Base-by-base conservation (phyloP, 2,888 invertebrate genomes). In the Zootermopsis nevadensis region DNA sequence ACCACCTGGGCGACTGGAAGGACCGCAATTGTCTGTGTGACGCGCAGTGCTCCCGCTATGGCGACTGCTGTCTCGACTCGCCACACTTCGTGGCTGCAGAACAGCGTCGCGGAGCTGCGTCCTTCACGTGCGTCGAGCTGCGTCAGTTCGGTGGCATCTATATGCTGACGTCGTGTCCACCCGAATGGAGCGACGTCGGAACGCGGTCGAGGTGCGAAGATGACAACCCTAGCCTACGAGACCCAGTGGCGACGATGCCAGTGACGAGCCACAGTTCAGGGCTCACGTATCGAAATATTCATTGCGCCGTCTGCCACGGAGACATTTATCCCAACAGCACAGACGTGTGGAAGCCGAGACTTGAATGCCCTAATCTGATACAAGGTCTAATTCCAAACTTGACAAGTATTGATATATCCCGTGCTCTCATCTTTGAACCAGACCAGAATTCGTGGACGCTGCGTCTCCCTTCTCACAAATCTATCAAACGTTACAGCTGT, bases 41-140 rank as follows among this genome's bases (percentile, higher is more conserved):
- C 85, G 86, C 87, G 60, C 86, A 87, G 53, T 91, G 91, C 86
- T 87, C 87, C 30, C 86, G 87, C 22, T 91, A 89, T 84, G 90
- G 90, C 38, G 91, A 91, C 87, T 91, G 91, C 85, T 91, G 91
- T 84, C 87, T 89, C 38, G 90, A 91, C 85, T 89, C 90, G 0
- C 83, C 85, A 10, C 82, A 85, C 84, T 86, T 87, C 86, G 84
- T 86, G 80, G 67, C 86, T 27, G 31, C 88, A 84, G 85, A 87
- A 87, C 86, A 87, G 87, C 82, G 87, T 86, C 48, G 87, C 82
- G 86, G 87, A 53, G 87, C 85, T 31, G 88, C 88, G 30, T 86
- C 87, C 33, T 89, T 89, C 86, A 85, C 87, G 24, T 91, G 91
- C 86, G 88, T 89, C 30, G 86, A 87, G 4, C 85, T 90, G 74